phyloP scores from a whole-genome alignment of 2,888 invertebrate species.

The Heliconius sara region DNA sequence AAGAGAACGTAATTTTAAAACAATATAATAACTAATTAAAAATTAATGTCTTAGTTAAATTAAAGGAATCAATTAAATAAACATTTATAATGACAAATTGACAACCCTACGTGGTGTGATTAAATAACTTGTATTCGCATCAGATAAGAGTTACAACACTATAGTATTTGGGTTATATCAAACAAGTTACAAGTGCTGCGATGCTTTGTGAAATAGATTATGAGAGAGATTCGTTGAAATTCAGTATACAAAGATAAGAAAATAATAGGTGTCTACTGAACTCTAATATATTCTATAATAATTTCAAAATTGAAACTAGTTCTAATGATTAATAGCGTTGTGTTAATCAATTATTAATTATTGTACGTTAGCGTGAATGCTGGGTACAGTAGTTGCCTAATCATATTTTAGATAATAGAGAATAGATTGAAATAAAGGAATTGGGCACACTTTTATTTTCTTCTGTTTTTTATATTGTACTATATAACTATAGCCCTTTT shows the following conservation, averaged over 20 bases:
- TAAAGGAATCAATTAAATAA: neutral
- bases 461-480: no score
- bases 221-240: constrained; percentile 30
- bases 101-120: constrained; percentile 50
- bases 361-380: neutral
- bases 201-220: constrained; percentile 37
- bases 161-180: constrained; percentile 59
- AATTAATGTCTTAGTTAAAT: neutral
- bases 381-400: neutral
- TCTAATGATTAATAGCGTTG: neutral
- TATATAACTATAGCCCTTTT: no score
- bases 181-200: constrained; percentile 44
- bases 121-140: constrained; percentile 67
- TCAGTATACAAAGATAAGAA: constrained; percentile 23
- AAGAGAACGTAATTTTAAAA: neutral
- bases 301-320: constrained; percentile 8
- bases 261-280: constrained; percentile 16
- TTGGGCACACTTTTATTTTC: no score
- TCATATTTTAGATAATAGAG: neutral
- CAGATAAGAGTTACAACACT: constrained; percentile 67
- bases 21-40: no score
- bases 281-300: neutral
- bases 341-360: constrained; percentile 7
- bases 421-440: neutral
- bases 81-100: neutral